Evolutionary conservation across 2,888 invertebrate genomes (phyloP).

Genomic region (Bimastos eiseni): DNA sequence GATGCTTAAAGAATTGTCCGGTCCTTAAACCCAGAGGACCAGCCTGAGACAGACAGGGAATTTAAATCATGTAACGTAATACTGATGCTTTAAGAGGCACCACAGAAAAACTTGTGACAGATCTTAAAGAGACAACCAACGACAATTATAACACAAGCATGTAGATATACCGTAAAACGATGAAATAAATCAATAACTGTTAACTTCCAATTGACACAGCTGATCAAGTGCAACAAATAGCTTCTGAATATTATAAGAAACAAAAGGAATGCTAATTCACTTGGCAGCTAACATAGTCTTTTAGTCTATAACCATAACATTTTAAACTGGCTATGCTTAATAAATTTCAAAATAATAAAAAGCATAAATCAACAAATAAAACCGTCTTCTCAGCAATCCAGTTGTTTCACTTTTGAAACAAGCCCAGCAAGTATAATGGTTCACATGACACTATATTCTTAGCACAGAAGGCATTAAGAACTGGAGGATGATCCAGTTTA

Average conservation of each 20-base stretch:
- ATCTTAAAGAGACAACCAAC: not conserved
- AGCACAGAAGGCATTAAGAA: constrained; percentile 13
- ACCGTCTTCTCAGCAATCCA: not conserved
- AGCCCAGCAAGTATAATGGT: not conserved
- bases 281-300: not conserved
- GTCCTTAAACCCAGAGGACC: not conserved
- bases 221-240: not conserved
- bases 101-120: not conserved
- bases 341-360: not conserved
- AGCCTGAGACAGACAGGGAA: not conserved
- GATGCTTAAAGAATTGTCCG: not conserved
- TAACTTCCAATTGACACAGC: not conserved
- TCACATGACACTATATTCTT: not conserved
- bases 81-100: not conserved
- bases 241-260: not conserved
- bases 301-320: not conserved
- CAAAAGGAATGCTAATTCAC: constrained; percentile 5
- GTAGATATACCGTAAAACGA: not conserved
- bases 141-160: not conserved
- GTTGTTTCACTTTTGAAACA: not conserved
- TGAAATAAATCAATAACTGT: not conserved
- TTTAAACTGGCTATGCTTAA: not conserved
- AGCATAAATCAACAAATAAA: not conserved
- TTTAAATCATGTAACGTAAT: not conserved
- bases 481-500: constrained; percentile 10